Evolutionary conservation across 2,797 vertebrate species (phyloP).

Genomic region (Ispidina picta): DNA sequence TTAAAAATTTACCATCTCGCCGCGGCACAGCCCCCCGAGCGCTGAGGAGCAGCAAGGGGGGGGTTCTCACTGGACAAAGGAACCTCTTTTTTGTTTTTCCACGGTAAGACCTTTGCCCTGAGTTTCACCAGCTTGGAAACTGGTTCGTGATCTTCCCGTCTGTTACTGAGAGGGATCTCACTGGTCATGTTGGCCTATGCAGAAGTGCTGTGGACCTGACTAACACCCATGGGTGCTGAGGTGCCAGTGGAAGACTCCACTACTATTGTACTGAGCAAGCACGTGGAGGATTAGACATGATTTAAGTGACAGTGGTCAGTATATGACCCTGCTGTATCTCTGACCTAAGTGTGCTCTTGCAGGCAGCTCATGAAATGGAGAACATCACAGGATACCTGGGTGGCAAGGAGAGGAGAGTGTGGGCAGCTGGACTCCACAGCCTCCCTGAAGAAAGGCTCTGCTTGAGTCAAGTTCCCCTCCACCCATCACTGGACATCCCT

Average conservation of each 20-base stretch:
- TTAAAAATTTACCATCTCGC: slow-evolving; percentile 89
- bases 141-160: neutral
- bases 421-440: neutral
- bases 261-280: neutral
- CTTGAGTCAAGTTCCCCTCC: too few relatives aligned
- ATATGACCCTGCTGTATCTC: neutral
- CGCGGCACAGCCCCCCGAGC: slow-evolving; percentile 61
- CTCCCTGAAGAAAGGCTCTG: neutral
- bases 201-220: neutral
- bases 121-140: slow-evolving; percentile 4
- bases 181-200: neutral
- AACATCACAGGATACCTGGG: neutral
- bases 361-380: neutral
- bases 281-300: neutral
- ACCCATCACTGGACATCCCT: too few relatives aligned
- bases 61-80: slow-evolving; percentile 52
- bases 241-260: neutral
- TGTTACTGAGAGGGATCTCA: neutral
- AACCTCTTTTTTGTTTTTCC: neutral
- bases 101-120: neutral
- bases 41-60: slow-evolving; percentile 42
- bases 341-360: neutral
- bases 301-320: neutral
- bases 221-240: accelerated
- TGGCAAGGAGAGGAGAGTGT: neutral